Evolutionary conservation across 1,140 invertebrate genomes (phyloP).

Genomic region (Drosophila paulistorum): DNA sequence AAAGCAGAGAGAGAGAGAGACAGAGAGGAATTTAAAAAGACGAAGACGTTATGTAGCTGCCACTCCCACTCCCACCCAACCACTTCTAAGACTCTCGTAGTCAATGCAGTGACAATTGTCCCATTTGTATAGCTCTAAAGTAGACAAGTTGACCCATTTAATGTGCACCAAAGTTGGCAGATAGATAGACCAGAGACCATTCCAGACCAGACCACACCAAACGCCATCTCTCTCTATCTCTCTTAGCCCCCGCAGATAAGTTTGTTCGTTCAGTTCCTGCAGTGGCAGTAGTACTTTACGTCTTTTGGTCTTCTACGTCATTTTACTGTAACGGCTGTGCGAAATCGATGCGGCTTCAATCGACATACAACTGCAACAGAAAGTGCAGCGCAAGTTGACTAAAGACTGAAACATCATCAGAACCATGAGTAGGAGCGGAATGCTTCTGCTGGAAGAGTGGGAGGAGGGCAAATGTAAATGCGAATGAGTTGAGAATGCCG

Average conservation of each 20-base stretch:
- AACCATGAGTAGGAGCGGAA: slow-evolving; percentile 27
- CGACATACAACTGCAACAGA: slow-evolving; percentile 10
- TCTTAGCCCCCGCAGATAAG: too few relatives aligned
- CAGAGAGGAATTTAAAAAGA: background rate
- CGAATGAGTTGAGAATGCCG: slow-evolving; percentile 40
- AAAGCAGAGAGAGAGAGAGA: background rate
- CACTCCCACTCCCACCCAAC: background rate
- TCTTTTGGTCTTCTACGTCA: slow-evolving; percentile 28
- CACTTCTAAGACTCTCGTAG: slow-evolving; percentile 15
- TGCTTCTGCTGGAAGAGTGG: background rate
- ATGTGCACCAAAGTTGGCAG: slow-evolving; percentile 19
- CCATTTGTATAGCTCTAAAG: slow-evolving; percentile 54
- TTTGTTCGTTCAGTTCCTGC: background rate
- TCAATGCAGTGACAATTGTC: slow-evolving; percentile 66
- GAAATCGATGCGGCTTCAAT: slow-evolving; percentile 39
- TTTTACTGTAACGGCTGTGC: slow-evolving; percentile 41
- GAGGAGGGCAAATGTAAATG: slow-evolving; percentile 33
- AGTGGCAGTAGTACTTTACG: background rate
- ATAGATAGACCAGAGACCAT: slow-evolving; percentile 21
- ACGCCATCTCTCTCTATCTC: background rate
- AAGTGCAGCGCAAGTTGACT: slow-evolving; percentile 25
- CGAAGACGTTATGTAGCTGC: background rate
- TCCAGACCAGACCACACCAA: background rate
- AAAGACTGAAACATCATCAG: slow-evolving; percentile 31
- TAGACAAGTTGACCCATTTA: slow-evolving; percentile 76